Conservation (phyloP, 1,140 invertebrate species). For the Ditylenchus dipsaci region DNA sequence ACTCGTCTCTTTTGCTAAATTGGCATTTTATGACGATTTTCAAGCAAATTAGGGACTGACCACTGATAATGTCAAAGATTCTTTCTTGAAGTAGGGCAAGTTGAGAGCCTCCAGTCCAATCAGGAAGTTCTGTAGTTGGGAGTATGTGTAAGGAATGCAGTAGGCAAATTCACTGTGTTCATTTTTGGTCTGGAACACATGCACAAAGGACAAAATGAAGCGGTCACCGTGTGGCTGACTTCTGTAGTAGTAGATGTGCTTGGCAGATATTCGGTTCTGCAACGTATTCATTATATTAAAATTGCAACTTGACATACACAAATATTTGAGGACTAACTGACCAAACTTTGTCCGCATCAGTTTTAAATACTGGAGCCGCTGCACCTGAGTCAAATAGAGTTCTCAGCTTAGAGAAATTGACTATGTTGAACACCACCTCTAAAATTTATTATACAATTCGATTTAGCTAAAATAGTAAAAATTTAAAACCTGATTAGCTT, state of each 20-base stretch:
- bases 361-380: constrained; percentile 74
- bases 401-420: constrained; percentile 86
- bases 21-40: background rate
- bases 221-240: constrained; percentile 82
- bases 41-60: constrained; percentile 61
- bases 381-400: constrained; percentile 82
- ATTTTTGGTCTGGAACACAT: constrained; percentile 80
- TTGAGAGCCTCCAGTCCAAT: constrained; percentile 69
- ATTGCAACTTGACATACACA: constrained; percentile 35
- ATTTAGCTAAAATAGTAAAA: too few species aligned
- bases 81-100: constrained; percentile 66
- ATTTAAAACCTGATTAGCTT: constrained; percentile 76
- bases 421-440: constrained; percentile 93
- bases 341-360: constrained; percentile 27
- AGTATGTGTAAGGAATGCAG: constrained; percentile 88
- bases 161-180: constrained; percentile 85
- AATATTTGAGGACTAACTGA: too few species aligned
- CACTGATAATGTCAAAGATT: constrained; percentile 69
- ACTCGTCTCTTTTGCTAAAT: constrained; percentile 83
- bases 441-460: too few species aligned
- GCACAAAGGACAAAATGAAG: constrained; percentile 86
- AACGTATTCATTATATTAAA: constrained; percentile 15
- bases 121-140: constrained; percentile 77
- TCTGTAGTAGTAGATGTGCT: constrained; percentile 85
- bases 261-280: constrained; percentile 75